These are phyloP conservation scores for Rhopalosiphum padi DNA, from an alignment of 1,140 invertebrate species.

Conservation along the genomic window DNA sequence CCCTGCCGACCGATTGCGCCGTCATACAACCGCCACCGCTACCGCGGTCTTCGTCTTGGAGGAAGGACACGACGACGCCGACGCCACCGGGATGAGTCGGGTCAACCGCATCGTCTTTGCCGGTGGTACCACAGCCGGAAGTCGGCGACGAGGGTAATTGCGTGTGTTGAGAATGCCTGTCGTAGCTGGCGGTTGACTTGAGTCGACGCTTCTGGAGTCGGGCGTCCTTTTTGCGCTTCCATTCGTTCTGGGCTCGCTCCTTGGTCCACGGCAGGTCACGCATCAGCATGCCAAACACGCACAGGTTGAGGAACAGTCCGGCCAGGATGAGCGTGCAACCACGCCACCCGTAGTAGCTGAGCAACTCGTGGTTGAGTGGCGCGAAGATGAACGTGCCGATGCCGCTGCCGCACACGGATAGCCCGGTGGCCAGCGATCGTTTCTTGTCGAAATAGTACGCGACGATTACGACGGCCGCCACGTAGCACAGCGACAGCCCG, in stretches of 20 bases:
- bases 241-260: constrained; percentile 70
- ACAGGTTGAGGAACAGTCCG: constrained; percentile 85
- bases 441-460: constrained; percentile 96
- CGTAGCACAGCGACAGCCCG: constrained; percentile 85
- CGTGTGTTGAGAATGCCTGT: constrained; percentile 63
- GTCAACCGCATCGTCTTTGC: not conserved
- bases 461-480: constrained; percentile 90
- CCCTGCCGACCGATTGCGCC: not conserved
- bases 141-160: constrained; percentile 63
- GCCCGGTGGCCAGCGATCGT: constrained; percentile 88
- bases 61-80: not conserved
- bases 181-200: constrained; percentile 65
- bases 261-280: constrained; percentile 82
- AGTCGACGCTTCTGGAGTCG: constrained; percentile 49
- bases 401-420: constrained; percentile 89
- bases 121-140: not conserved
- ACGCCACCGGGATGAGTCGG: not conserved
- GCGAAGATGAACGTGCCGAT: constrained; percentile 87
- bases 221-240: constrained; percentile 68
- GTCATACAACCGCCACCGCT: not conserved
- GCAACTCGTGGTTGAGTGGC: constrained; percentile 77
- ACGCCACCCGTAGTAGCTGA: constrained; percentile 83
- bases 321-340: constrained; percentile 83
- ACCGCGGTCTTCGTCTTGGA: not conserved
- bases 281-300: constrained; percentile 88